phyloP scores from a whole-genome alignment of 2,888 invertebrate species.

The Homarus gammarus region DNA sequence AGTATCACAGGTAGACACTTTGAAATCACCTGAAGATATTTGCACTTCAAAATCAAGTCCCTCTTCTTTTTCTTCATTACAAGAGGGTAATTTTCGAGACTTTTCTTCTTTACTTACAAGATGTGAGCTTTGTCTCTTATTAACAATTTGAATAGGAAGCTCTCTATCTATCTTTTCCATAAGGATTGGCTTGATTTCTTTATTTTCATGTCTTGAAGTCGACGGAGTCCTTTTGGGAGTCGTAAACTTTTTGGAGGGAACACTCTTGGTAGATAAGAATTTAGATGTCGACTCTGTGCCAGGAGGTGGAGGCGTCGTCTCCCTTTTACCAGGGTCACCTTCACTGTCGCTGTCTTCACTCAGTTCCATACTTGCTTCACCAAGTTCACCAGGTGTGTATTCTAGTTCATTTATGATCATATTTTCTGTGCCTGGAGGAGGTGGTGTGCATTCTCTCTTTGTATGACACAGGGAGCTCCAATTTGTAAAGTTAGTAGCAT shows the following conservation, averaged over 20 bases:
- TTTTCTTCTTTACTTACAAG: background rate
- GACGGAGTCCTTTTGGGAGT: background rate
- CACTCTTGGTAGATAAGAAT: background rate
- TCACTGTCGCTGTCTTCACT: slow-evolving; percentile 15
- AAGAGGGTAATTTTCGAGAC: background rate
- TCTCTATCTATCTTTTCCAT: background rate
- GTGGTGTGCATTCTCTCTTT: slow-evolving; percentile 43
- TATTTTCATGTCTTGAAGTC: background rate
- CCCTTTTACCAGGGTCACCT: background rate
- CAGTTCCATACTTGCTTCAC: slow-evolving; percentile 32
- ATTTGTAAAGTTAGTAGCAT: background rate
- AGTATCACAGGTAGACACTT: background rate
- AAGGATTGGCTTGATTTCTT: background rate
- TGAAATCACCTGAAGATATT: background rate
- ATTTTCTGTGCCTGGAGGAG: slow-evolving; percentile 54
- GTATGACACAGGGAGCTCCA: background rate
- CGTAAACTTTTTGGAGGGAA: background rate
- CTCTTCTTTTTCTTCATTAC: background rate
- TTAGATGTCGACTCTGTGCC: slow-evolving; percentile 11
- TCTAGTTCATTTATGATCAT: background rate
- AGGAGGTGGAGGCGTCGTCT: slow-evolving; percentile 47
- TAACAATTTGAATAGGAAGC: background rate
- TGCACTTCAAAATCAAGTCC: slow-evolving; percentile 1
- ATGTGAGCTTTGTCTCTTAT: background rate
- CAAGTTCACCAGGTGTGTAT: slow-evolving; percentile 15